These are phyloP conservation scores for Hapalemur alaotrensis DNA, from an alignment of 2,797 vertebrate species.

Conservation along the genomic window DNA sequence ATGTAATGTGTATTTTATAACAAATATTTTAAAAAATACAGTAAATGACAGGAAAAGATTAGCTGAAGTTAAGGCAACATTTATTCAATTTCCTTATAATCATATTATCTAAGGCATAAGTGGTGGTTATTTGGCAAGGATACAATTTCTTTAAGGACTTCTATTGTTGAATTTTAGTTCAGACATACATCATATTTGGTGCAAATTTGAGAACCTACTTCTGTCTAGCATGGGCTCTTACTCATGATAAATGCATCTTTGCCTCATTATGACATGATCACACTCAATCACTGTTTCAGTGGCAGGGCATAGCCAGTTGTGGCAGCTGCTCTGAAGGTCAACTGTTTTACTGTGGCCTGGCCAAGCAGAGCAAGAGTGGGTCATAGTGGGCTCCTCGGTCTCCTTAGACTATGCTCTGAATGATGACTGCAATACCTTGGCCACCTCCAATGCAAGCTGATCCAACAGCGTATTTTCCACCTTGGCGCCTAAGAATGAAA, in stretches of 20 bases:
- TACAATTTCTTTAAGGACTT: not conserved
- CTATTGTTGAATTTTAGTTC: not conserved
- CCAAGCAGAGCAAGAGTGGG: not conserved
- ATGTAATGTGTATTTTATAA: not conserved
- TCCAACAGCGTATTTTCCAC: slow-evolving; percentile 94
- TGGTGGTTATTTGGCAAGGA: not conserved
- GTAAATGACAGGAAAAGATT: not conserved
- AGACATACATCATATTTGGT: not conserved
- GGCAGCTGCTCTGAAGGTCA: not conserved
- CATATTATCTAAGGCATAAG: slow-evolving; percentile 53
- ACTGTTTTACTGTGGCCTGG: not conserved
- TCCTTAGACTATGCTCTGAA: slow-evolving; percentile 87
- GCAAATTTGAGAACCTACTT: not conserved
- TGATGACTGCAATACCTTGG: slow-evolving; percentile 94
- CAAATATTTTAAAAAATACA: not conserved
- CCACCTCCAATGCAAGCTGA: slow-evolving; percentile 98
- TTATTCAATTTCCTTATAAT: slow-evolving; percentile 56
- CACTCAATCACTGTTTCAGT: not conserved
- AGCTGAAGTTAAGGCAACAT: slow-evolving; percentile 61
- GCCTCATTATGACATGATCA: not conserved
- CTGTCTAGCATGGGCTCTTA: not conserved
- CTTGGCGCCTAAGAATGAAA: slow-evolving; percentile 88
- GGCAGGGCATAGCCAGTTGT: not conserved
- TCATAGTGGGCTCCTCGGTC: not conserved
- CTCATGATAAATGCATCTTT: not conserved